A percentile compares a stretch with the other conserved stretches of the same genome.
Evolutionary conservation across 2,797 vertebrate species (phyloP).

Genomic region (Galago senegalensis): DNA sequence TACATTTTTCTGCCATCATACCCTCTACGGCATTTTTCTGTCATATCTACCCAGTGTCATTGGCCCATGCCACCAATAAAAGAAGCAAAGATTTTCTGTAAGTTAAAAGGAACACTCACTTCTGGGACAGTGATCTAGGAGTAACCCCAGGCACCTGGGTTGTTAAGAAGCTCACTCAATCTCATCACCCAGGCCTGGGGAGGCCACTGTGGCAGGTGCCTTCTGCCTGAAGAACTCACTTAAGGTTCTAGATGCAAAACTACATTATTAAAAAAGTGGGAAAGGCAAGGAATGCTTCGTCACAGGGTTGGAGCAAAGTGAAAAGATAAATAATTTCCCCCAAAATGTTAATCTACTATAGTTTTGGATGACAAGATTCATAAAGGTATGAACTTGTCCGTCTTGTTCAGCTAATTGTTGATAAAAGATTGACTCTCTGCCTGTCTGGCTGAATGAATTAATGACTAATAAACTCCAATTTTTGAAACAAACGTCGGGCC

Average conservation of each 20-base stretch:
- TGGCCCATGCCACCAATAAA: background rate
- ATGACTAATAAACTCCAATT: background rate
- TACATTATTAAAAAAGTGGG: background rate
- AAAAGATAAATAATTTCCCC: background rate
- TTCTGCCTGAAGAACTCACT: background rate
- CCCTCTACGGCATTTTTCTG: background rate
- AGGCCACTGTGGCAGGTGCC: background rate
- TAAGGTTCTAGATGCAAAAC: background rate
- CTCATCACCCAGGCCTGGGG: too few relatives aligned
- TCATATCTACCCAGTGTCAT: background rate
- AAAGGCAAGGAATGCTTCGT: background rate
- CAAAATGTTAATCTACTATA: background rate
- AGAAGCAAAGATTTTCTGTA: background rate
- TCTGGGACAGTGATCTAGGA: background rate
- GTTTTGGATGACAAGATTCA: background rate
- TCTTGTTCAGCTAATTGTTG: background rate
- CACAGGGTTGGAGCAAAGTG: background rate
- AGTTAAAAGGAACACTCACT: background rate
- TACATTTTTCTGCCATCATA: background rate
- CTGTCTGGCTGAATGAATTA: background rate
- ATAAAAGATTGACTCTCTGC: background rate
- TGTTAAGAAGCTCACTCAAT: background rate
- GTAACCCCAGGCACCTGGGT: background rate
- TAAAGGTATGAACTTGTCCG: fast-evolving
- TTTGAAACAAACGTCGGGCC: background rate